A percentile compares a stretch with the other conserved stretches of the same genome.
These are phyloP conservation scores for Rhabdornis inornatus DNA, from an alignment of 2,113 vertebrate genomes.

Conservation along the genomic window DNA sequence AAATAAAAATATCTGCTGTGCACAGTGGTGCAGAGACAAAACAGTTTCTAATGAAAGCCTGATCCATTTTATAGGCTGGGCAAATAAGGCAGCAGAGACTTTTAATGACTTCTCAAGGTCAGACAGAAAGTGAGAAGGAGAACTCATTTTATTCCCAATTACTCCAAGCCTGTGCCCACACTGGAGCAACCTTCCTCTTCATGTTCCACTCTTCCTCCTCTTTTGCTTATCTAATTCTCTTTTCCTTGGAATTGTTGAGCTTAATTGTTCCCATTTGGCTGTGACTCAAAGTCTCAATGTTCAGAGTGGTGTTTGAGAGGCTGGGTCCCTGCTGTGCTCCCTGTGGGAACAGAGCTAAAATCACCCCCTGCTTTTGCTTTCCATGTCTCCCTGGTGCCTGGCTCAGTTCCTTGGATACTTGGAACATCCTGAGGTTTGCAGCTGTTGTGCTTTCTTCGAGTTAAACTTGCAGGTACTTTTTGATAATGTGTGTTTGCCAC, in stretches of 20 bases:
- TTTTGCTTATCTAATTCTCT: neutral
- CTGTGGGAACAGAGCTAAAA: neutral
- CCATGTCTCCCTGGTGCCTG: neutral
- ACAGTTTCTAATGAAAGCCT: neutral
- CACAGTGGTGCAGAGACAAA: neutral
- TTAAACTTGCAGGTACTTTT: neutral
- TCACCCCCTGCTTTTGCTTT: neutral
- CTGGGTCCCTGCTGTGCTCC: neutral
- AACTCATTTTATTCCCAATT: neutral
- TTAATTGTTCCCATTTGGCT: neutral
- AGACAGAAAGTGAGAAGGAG: neutral
- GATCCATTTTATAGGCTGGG: neutral
- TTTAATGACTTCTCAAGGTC: slow-evolving; percentile 10
- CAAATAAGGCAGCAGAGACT: neutral
- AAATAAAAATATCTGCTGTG: neutral
- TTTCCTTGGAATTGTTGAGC: neutral
- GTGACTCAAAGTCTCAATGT: neutral
- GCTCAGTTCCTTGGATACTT: neutral
- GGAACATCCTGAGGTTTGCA: neutral
- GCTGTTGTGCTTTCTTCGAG: neutral
- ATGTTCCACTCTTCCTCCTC: neutral
- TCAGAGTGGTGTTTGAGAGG: neutral
- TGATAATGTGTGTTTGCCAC: neutral
- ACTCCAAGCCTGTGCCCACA: neutral
- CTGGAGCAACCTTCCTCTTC: neutral